Base-by-base conservation (phyloP, 2,113 vertebrate genomes). In the Forbesichthys papilliferus region DNA sequence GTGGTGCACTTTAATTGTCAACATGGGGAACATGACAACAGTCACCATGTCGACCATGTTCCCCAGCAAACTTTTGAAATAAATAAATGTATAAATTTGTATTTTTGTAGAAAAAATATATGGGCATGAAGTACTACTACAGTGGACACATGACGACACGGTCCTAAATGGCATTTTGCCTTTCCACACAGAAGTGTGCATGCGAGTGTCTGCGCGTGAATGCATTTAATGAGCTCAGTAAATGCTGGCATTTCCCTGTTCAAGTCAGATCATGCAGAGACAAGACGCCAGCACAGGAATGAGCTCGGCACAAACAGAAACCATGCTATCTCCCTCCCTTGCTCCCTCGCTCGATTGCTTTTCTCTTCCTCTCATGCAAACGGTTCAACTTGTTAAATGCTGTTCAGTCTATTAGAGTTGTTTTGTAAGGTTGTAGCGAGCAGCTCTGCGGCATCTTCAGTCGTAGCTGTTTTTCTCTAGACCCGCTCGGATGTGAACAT, bases 241-340 rank as follows among this genome's bases (percentile, higher is more conserved):
- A 67, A 69, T 33, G 64, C n/a, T 84, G 82, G 75, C 75, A 79
- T 82, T 86, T 87, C 61, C 56, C 61, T 14, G 64, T 76, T 69
- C 14, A 55, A 63, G 63, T 60, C 46, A 68, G 16, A 36, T 71
- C 61, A 48, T 47, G 65, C 59, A 59, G 60, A 62, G 51, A 7
- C 20, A 42, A 58, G 34, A 58, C 42, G 66, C 12, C 48, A 69
- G 61, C 4, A 20, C 52, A n/a, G 54, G 27, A 46, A 16, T 14
- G 36, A 27, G 27, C 27, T 27, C 2, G 27, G 27, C 27, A 27
- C 27, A 27, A 27, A 27, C 27, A 27, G 27, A 27, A 27, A 27
- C 27, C 27, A 27, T 27, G 27, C 27, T 27, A 1, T 27, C 27
- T 27, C 27, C 2, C 27, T 27, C 27, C 27, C 27, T 20, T 2